These are phyloP conservation scores for Eristalis tenax DNA, from an alignment of 2,888 invertebrate species.

Conservation along the genomic window DNA sequence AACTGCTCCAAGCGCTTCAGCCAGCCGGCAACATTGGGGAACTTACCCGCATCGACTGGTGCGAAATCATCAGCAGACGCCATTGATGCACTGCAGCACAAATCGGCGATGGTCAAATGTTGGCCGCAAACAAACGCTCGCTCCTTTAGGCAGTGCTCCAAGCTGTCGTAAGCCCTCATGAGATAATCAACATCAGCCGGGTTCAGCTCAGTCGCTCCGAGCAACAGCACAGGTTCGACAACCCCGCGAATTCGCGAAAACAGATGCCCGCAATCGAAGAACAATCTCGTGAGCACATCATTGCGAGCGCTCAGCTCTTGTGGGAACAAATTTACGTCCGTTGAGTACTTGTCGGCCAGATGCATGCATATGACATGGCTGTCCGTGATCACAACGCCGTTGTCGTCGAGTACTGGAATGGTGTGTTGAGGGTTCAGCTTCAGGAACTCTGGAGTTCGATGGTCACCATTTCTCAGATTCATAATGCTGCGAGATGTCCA, in stretches of 20 bases:
- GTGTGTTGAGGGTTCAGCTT: conserved; percentile 84
- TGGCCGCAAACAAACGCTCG: conserved; percentile 77
- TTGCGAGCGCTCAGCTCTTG: conserved; percentile 82
- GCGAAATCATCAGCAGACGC: conserved; percentile 80
- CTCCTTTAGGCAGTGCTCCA: conserved; percentile 78
- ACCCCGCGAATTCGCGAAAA: conserved; percentile 78
- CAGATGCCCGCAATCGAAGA: conserved; percentile 78
- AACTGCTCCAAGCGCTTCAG: conserved; percentile 79
- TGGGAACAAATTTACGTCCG: conserved; percentile 83
- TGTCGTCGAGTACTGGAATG: conserved; percentile 79
- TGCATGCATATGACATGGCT: conserved; percentile 83
- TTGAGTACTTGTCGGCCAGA: conserved; percentile 83
- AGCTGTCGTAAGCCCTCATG: conserved; percentile 80
- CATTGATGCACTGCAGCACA: conserved; percentile 81
- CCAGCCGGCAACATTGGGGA: conserved; percentile 81
- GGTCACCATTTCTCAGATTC: conserved; percentile 77
- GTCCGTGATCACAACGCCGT: conserved; percentile 77
- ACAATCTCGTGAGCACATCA: conserved; percentile 79
- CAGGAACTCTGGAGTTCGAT: conserved; percentile 77
- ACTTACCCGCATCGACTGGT: conserved; percentile 80
- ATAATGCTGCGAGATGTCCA: conserved; percentile 74
- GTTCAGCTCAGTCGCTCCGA: conserved; percentile 79
- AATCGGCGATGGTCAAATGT: conserved; percentile 81
- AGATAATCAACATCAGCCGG: conserved; percentile 80
- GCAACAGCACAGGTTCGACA: conserved; percentile 78